Percentiles rank a stretch among this genome's conserved stretches.
Conservation (phyloP, 2,888 invertebrate genomes). For the Thecophora atra region DNA sequence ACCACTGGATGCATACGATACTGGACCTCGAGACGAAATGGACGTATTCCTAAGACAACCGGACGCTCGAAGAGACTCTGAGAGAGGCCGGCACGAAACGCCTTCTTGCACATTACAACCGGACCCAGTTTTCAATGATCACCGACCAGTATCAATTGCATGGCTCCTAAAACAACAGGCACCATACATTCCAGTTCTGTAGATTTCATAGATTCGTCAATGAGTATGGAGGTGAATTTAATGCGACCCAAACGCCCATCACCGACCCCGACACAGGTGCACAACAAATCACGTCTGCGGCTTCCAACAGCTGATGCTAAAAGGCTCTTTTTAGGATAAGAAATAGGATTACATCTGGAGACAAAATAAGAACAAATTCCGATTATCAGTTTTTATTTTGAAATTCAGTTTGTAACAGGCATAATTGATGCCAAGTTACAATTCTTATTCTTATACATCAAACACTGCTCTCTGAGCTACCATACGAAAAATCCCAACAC, state of each 20-base stretch:
- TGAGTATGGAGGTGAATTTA: constrained; percentile 95
- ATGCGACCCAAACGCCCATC: constrained; percentile 92
- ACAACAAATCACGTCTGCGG: constrained; percentile 99
- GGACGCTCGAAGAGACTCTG: constrained; percentile 97
- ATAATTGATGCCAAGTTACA: no score
- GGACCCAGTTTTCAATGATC: constrained; percentile 99
- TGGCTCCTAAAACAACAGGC: constrained; percentile 95
- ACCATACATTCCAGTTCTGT: constrained; percentile 99
- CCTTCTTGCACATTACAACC: constrained; percentile 99
- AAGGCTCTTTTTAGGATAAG: constrained; percentile 88
- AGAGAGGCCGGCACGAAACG: constrained; percentile 94
- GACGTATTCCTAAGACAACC: constrained; percentile 95
- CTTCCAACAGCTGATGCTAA: constrained; percentile 89
- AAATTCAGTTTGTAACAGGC: no score
- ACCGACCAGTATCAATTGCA: constrained; percentile 96
- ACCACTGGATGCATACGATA: constrained; percentile 99
- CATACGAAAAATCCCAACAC: no score
- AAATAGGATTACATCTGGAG: constrained; percentile 94
- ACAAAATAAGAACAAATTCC: no score
- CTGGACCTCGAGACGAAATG: constrained; percentile 96
- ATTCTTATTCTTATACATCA: no score
- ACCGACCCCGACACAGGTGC: constrained; percentile 98
- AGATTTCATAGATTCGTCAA: constrained; percentile 97
- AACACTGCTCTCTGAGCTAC: no score
- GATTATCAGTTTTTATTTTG: no score